Evolutionary conservation across 2,113 vertebrate genomes (phyloP).

Genomic region (Numida meleagris): DNA sequence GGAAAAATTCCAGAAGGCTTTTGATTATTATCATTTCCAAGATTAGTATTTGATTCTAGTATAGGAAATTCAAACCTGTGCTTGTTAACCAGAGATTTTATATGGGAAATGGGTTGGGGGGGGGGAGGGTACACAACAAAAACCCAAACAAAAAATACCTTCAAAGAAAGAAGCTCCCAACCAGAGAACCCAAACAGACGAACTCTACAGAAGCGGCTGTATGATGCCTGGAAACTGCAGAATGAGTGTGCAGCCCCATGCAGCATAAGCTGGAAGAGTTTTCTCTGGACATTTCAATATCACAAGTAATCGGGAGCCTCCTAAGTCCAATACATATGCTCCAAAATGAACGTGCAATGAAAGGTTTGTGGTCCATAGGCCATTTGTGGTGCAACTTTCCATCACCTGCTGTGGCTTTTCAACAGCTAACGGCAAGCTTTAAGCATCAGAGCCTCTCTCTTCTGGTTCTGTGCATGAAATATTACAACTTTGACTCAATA

Average conservation of each 20-base stretch:
- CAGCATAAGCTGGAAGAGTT: neutral
- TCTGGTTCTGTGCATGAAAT: constrained; percentile 63
- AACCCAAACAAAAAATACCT: neutral
- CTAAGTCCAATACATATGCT: neutral
- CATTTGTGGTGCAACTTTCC: neutral
- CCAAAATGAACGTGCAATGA: neutral
- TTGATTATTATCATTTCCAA: neutral
- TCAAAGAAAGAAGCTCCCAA: neutral
- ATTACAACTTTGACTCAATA: neutral
- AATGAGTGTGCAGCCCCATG: neutral
- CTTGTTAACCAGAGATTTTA: neutral
- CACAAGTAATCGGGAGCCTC: neutral
- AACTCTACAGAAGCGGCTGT: neutral
- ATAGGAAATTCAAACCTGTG: neutral
- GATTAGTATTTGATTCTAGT: constrained; percentile 1
- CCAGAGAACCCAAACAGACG: neutral
- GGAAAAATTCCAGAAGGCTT: neutral
- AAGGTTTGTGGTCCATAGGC: neutral
- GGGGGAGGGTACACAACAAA: no score
- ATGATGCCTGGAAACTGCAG: neutral
- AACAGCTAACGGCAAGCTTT: constrained; percentile 43
- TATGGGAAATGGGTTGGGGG: neutral
- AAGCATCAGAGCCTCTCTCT: constrained; percentile 53
- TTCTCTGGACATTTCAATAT: neutral
- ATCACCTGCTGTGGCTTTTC: constrained; percentile 55